Base-by-base conservation (phyloP, 2,888 invertebrate genomes). In the Sclerodermus sp. region DNA sequence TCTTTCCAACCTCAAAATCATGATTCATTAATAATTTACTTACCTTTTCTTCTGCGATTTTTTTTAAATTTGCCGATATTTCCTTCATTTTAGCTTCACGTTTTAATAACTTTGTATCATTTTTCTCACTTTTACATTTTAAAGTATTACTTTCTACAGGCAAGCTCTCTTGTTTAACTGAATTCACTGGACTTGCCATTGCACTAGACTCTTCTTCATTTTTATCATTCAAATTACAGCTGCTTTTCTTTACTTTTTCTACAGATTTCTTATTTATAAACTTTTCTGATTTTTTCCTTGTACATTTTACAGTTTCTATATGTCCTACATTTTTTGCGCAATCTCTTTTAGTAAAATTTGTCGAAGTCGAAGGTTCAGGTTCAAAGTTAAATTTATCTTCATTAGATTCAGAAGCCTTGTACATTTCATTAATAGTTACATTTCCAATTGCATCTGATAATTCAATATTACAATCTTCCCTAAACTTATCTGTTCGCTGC, bases 81-180 rank as follows among this genome's bases (percentile, higher is more conserved):
- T 68, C 61, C 45, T 57, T 62, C 59, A 67, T 66, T 44, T 73
- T 73, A 30, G 65, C 64, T 46, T 67, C 66, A 1, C 70, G 64
- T 46, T 61, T 72, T 16, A 51, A 56, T 36, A 63, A 59, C 41
- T 67, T 71, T 15, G 51, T 53, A 8, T 56, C 31, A 48, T 61
- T 67, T 29, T 40, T 52, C 10, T 53, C 51, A 1, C 8, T 23
- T 8, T 5, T 8, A 5, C 4, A 23, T 23, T 23, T 8, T 23
- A 8, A 23, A 8, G 3, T 23, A 23, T 23, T 23, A 23, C 23
- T 23, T 23, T 23, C 23, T n/a, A n/a, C n/a, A n/a, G n/a, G n/a
- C n/a, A n/a, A n/a, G n/a, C n/a, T n/a, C n/a, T n/a, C n/a, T n/a
- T n/a, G n/a, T n/a, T n/a, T n/a, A n/a, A n/a, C n/a, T n/a, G n/a